These are phyloP conservation scores for Rotaria socialis DNA, from an alignment of 2,888 invertebrate species.

Conservation along the genomic window DNA sequence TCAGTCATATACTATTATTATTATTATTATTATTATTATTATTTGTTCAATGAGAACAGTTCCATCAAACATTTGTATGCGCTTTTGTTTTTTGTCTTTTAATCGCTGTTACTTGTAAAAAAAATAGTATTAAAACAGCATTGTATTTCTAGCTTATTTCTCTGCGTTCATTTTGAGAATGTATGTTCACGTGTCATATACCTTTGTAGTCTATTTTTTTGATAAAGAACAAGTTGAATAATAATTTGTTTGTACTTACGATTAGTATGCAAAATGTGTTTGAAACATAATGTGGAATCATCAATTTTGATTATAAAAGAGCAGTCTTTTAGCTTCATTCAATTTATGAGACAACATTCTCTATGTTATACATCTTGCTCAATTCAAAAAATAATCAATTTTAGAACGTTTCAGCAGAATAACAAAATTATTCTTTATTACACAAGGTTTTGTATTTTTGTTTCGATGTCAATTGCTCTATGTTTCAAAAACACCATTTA, in stretches of 20 bases:
- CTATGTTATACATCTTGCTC: too few species aligned
- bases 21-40: background rate
- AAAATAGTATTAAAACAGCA: slow-evolving; percentile 1
- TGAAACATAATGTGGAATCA: too few species aligned
- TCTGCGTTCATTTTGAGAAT: background rate
- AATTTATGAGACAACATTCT: too few species aligned
- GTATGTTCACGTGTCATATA: background rate
- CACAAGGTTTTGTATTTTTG: too few species aligned
- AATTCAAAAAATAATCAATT: too few species aligned
- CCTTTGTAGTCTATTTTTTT: slow-evolving; percentile 10
- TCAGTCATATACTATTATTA: background rate
- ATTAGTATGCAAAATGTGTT: background rate
- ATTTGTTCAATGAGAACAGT: background rate
- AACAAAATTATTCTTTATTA: too few species aligned
- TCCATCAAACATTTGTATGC: background rate
- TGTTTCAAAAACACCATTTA: too few species aligned
- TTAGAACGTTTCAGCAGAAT: too few species aligned
- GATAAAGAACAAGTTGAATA: background rate
- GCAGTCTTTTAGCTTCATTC: too few species aligned
- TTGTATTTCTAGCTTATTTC: slow-evolving; percentile 2
- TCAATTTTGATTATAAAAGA: too few species aligned
- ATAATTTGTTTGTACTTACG: background rate
- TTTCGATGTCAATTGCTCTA: too few species aligned
- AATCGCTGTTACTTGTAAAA: background rate
- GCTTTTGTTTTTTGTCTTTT: background rate